Evolutionary conservation across 1,140 invertebrate species (phyloP).

Genomic region (Aphelinus certus): DNA sequence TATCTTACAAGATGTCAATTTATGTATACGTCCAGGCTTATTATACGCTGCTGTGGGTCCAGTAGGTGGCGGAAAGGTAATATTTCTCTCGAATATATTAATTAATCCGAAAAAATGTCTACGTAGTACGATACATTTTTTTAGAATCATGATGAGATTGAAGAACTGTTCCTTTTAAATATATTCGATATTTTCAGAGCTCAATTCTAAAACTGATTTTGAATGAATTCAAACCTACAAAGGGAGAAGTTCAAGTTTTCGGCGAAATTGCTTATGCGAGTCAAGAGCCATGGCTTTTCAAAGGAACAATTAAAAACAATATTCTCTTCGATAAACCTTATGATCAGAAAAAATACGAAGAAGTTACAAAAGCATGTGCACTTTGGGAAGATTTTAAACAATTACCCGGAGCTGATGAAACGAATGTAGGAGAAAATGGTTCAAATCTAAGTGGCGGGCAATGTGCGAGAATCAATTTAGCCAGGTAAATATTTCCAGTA

Average conservation of each 20-base stretch:
- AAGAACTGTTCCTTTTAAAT: neutral
- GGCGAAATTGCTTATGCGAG: constrained; percentile 77
- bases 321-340: constrained; percentile 68
- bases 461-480: constrained; percentile 87
- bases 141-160: too few species aligned
- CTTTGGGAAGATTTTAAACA: constrained; percentile 80
- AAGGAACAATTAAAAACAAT: constrained; percentile 50
- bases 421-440: constrained; percentile 86
- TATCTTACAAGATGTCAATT: constrained; percentile 71
- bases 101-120: too few species aligned
- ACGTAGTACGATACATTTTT: too few species aligned
- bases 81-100: neutral
- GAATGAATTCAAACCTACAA: constrained; percentile 72
- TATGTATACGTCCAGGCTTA: constrained; percentile 73
- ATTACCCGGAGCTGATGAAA: constrained; percentile 82
- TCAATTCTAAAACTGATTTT: constrained; percentile 79
- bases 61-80: constrained; percentile 86
- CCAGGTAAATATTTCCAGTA: constrained; percentile 50
- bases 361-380: constrained; percentile 78
- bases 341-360: constrained; percentile 73
- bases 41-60: constrained; percentile 82
- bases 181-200: constrained; percentile 65
- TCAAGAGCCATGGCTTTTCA: constrained; percentile 77
- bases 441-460: constrained; percentile 89
- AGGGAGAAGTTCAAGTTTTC: constrained; percentile 72